These are phyloP conservation scores for Drosophila leontia DNA, from an alignment of 1,140 invertebrate species.

Conservation along the genomic window DNA sequence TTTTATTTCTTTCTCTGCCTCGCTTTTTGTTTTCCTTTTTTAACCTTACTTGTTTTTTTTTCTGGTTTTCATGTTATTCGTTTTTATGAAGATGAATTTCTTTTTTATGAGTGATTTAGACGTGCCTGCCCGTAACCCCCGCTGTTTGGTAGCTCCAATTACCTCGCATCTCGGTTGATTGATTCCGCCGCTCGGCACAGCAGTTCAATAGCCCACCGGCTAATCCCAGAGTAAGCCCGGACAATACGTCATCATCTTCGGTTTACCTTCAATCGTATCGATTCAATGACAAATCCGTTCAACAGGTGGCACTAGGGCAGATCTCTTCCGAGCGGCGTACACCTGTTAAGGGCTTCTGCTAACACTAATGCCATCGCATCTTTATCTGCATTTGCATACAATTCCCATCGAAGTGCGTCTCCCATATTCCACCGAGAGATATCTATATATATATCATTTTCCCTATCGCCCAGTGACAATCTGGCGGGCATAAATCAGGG, in stretches of 20 bases:
- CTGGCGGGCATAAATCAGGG: conserved; percentile 66
- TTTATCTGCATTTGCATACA: conserved; percentile 66
- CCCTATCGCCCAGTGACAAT: conserved; percentile 65
- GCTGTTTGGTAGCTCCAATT: conserved; percentile 70
- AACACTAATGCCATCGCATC: conserved; percentile 30
- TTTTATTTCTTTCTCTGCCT: conserved; percentile 29
- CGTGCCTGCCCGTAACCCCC: conserved; percentile 21
- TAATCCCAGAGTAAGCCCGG: conserved; percentile 12
- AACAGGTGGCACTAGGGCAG: conserved; percentile 48
- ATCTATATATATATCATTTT: conserved; percentile 59
- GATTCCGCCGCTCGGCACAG: conserved; percentile 23
- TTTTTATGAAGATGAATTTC: conserved; percentile 79
- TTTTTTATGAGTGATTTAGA: conserved; percentile 75
- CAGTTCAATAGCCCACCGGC: conserved; percentile 19
- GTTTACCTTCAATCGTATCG: conserved; percentile 9
- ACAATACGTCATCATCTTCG: conserved; percentile 23
- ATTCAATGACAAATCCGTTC: conserved; percentile 37
- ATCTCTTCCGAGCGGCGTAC: conserved; percentile 17
- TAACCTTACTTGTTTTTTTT: background rate
- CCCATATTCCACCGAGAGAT: conserved; percentile 6
- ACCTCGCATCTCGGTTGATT: conserved; percentile 47
- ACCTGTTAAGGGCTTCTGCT: conserved; percentile 42
- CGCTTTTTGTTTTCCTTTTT: conserved; percentile 28
- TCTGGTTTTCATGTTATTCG: background rate
- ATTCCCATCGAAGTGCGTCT: conserved; percentile 50